Conservation (phyloP, 2,797 vertebrate genomes). For the Apodemus agrarius region DNA sequence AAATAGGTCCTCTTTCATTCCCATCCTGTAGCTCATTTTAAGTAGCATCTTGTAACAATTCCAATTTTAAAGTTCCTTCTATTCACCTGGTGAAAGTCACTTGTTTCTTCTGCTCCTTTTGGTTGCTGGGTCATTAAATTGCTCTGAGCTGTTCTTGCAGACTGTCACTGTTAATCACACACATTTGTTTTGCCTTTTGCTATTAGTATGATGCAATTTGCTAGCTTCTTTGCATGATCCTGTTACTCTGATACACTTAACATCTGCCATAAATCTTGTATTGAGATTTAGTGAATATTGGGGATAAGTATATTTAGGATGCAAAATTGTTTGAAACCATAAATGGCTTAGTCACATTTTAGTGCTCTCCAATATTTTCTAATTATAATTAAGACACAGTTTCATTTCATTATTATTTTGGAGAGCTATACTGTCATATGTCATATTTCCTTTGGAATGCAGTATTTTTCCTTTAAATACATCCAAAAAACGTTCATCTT, state of each 20-base stretch:
- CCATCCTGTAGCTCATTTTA: slow-evolving; percentile 54
- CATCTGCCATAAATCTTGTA: slow-evolving; percentile 75
- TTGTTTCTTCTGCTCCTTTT: slow-evolving; percentile 70
- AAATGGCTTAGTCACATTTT: slow-evolving; percentile 58
- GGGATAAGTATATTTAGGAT: slow-evolving; percentile 65
- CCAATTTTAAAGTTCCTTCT: slow-evolving; percentile 56
- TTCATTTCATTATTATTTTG: slow-evolving; percentile 71
- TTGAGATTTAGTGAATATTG: slow-evolving; percentile 75
- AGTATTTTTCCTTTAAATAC: slow-evolving; percentile 10
- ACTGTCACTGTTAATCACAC: slow-evolving; percentile 56
- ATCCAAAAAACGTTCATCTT: slow-evolving; percentile 36
- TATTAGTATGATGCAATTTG: slow-evolving; percentile 72
- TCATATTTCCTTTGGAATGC: neutral
- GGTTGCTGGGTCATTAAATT: slow-evolving; percentile 66
- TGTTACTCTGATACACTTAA: slow-evolving; percentile 72
- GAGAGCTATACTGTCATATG: slow-evolving; percentile 45
- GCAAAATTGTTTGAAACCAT: slow-evolving; percentile 67
- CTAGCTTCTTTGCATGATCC: slow-evolving; percentile 72
- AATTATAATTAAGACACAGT: slow-evolving; percentile 47
- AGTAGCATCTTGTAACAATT: slow-evolving; percentile 70
- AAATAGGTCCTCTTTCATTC: slow-evolving; percentile 60
- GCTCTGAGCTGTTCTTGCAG: slow-evolving; percentile 57
- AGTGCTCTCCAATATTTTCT: slow-evolving; percentile 11
- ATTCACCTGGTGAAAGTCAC: slow-evolving; percentile 59
- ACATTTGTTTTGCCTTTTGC: slow-evolving; percentile 68